Base-by-base conservation (phyloP, 1,140 invertebrate genomes). In the Pristionchus pacificus region DNA sequence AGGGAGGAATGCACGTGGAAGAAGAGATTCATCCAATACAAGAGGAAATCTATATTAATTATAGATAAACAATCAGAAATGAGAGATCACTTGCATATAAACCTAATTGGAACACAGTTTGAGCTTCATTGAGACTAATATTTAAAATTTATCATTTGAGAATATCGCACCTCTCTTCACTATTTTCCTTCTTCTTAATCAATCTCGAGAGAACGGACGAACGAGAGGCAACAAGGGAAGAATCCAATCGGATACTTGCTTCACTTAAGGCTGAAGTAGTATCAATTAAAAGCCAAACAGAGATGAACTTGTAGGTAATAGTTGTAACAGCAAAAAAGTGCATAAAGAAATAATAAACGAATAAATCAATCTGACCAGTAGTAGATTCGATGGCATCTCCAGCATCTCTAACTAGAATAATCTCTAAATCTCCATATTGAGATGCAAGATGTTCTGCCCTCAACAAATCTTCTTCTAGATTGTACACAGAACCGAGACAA, bases 111-210 rank as follows among this genome's bases (percentile, higher is more conserved):
- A 25, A 61, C 19, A 68, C 38, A 27, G 15, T 64, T 28, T 27
- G 25, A 55, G 65, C 60, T 61, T 72, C 71, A 60, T 74, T 30
- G 38, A 72, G 30, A 24, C 70, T 60, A 19, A 74, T 28, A 24
- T 61, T 32, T 3, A 2, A 30, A n/a, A 2, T 62, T 61, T 75
- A 28, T 24, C 10, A 27, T 60, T 75, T 74, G 57, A 27, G 29
- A 61, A 15, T 32, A 49, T 29, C 6, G 70, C 62, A 19, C 38
- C 62, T 6, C 30, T 31, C 14, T 10, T 28, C 25, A 61, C 13
- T 28, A 29, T 14, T 19, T 6, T 31, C n/a, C 30, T 31, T 19
- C 30, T 32, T 32, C 13, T 32, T 32, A 65, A 49, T 6, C 19
- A 49, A 49, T 49, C 38, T 6, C 6, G 38, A 49, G 6, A 49